Base-by-base conservation (phyloP, 2,888 invertebrate species). In the Molanna angustata region DNA sequence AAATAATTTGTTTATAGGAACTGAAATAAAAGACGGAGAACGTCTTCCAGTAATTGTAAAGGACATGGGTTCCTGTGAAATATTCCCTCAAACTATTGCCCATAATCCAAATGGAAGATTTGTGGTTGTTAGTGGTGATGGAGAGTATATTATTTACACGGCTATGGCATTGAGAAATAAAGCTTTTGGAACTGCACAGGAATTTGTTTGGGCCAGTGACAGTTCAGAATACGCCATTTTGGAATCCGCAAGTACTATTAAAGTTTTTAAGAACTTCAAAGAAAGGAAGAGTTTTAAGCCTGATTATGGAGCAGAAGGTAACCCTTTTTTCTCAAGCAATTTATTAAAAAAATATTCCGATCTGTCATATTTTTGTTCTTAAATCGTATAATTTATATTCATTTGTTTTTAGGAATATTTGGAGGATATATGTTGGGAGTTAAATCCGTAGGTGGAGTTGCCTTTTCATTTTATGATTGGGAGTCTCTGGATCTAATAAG, bases 111-210 rank as follows among this genome's bases (percentile, higher is more conserved):
- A 99, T 70, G 99, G 99, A 13, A 85, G 94, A 20, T 85, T 86
- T 60, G 80, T 82, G 3, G 98, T 97, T 0, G 98, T 98, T 1
- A 99, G 99, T 67, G 99, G 99, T 1, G 99, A 99, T 71, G 99
- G 99, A 11, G 99, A 99, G 70, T 99, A 97, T 71, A 99, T 99
- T 43, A 98, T 99, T 63, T 99, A 99, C 76, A 99, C 99, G 0
- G 95, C 99, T 0, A 97, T 99, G 96, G 98, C 98, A 0, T 76
- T 99, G 58, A 80, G 99, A 47, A 99, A 99, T 72, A 99, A 99
- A 69, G 96, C 96, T 1, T 99, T 98, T 68, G 99, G 99, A 1
- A 88, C 93, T 9, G 98, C 97, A 0, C 93, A 96, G 64, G 99
- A 99, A 74, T 99, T 99, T 69, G 98, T 98, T 0, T 99, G 99